Base-by-base conservation (phyloP, 2,113 vertebrate species). In the Conger conger region DNA sequence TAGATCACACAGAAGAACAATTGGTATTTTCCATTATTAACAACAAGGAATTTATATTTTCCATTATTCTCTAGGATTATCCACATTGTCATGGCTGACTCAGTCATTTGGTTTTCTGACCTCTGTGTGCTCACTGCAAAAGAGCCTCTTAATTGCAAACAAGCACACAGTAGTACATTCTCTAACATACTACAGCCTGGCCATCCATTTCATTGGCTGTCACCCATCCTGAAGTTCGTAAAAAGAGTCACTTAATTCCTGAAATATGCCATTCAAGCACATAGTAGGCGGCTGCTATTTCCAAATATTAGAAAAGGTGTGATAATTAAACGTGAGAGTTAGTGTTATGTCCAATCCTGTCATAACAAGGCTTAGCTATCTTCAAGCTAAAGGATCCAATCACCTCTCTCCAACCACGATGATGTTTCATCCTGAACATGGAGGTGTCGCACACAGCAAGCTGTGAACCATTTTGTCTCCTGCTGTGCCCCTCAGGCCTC, bases 401-500 rank as follows among this genome's bases (percentile, higher is more conserved):
- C 57, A 57, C 54, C 57, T 63, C 54, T 63, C 57, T 27, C 20
- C 18, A 63, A 63, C 57, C 57, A 2, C 2, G 7, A 63, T 23
- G 18, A 4, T 27, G 18, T 23, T 27, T 27, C 57, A 27, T 63
- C 57, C 57, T 63, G 18, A 23, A 4, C 57, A 63, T 63, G 57
- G 9, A 7, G 63, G 33, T n/a, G 68, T 11, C n/a, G 13, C 27
- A 73, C 3, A 30, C 27, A 13, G 2, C 7, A 13, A n/a, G 20
- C 6, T 33, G 2, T 15, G 4, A 79, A 38, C 87, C 57, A 76
- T 11, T 88, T 37, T 78, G 0, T 88, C 78, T 54, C 84, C 0
- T 4, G 33, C 33, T 42, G 30, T 54, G 81, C 30, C 84, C 81
- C 17, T 1, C 88, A 99, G 98, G 89, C 91, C 0, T 99, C 98